Evolutionary conservation across 1,140 invertebrate species (phyloP), one percentile per base, ranked within the genome.

Genomic region (Sweltsa coloradensis): DNA sequence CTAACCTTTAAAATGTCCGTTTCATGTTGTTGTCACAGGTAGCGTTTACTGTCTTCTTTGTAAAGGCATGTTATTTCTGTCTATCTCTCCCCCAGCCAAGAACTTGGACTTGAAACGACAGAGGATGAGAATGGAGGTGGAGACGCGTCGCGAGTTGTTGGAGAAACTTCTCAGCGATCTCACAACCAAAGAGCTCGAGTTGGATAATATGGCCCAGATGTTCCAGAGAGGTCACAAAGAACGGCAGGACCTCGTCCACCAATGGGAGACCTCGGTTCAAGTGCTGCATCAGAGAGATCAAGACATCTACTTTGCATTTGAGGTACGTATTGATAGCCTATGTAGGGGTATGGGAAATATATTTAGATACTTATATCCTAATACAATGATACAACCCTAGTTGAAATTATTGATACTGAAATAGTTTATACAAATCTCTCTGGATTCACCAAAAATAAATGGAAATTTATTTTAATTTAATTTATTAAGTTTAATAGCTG

Each of bases 61-160:
- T n/a, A n/a, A n/a, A n/a, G n/a, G n/a, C n/a, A n/a, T n/a, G n/a
- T n/a, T n/a, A n/a, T n/a, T n/a, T n/a, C n/a, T 21, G 14, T 47
- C 11, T 16, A 25, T 13, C 7, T 19, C 3, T 22, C 22, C 3
- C 13, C 23, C 13, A 19, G 50, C 13, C 19, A 69, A 67, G 61
- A 70, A 57, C 53, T 62, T 19, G 68, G 70, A 42, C 47, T 67
- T n/a, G n/a, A 59, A 64, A 48, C 55, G 67, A 2, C 53, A 64
- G 16, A 62, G 58, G 43, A 50, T 63, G 1, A 57, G 55, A 18
- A 51, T 40, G 3, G 62, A 71, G 23, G 51, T 63, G 2, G 60
- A 62, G 18, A 27, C 45, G 24, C 54, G 53, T 21, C 49, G 59
- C 29, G 37, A 21, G 3, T 37, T 55, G 1, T 50, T 67, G 4